Base-by-base conservation (phyloP, 2,113 vertebrate genomes). In the Triplophysa rosa region DNA sequence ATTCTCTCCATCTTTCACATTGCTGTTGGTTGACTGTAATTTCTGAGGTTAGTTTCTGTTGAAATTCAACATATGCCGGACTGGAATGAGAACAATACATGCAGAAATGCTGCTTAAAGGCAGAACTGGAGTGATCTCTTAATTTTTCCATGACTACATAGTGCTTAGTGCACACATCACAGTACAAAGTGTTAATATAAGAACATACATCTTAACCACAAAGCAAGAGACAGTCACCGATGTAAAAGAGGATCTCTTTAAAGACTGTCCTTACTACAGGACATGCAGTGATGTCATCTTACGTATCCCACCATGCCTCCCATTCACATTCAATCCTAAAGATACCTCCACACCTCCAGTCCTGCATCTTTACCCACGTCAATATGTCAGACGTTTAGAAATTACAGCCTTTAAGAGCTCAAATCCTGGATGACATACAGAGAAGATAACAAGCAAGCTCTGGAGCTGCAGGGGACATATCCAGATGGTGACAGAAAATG, bases 381-480 rank as follows among this genome's bases (percentile, higher is more conserved):
- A 33, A 49, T 33, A 23, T 52, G 1, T 19, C 67, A 29, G 16
- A 29, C 23, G 16, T 2, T 5, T 6, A n/a, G 19, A 58, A n/a
- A 54, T 54, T 16, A 54, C 49, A 54, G 17, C 52, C 7, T 54
- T 56, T 19, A 19, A 56, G 1, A 19, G 12, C 42, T 42, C 40
- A 23, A 45, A 67, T 67, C 40, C 14, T 2, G 14, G n/a, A 23
- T 3, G 65, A 47, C 1, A 8, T 1, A 47, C 40, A 1, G n/a
- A 42, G 21, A 67, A 37, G 68, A 70, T 70, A 56, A 70, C 67
- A 54, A 70, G 49, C 68, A 8, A 56, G 26, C 49, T 70, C 9
- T 8, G 13, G 49, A 19, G 29, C 47, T 70, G 26, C 21, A 54
- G 47, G 47, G 47, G 68, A 54, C 4, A 12, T 13, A n/a, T 56